Evolutionary conservation across 2,888 invertebrate genomes (phyloP).

Genomic region (Macrosoma leucophasiata): DNA sequence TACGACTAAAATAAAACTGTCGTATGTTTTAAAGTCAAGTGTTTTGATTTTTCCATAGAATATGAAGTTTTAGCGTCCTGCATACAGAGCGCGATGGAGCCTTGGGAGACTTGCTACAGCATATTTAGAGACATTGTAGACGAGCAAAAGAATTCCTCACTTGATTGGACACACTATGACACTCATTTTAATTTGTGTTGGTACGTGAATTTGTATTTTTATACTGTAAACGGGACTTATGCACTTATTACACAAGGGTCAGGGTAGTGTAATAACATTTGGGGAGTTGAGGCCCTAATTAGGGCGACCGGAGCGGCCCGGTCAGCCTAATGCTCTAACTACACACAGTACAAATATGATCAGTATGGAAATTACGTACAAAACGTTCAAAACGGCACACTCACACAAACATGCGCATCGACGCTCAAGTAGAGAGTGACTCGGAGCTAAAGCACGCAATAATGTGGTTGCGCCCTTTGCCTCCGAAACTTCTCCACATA

Average conservation of each 20-base stretch:
- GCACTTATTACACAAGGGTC: too few species aligned
- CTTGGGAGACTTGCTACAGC: constrained; percentile 52
- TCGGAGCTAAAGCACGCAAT: not conserved
- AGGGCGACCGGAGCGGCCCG: too few species aligned
- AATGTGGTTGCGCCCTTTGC: not conserved
- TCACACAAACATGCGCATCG: too few species aligned
- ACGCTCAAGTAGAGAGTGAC: too few species aligned
- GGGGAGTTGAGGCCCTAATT: too few species aligned
- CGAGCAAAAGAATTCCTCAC: constrained; percentile 44
- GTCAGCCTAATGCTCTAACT: constrained; percentile 1
- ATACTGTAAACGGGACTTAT: too few species aligned
- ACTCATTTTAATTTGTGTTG: constrained; percentile 60
- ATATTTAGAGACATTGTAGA: constrained; percentile 42
- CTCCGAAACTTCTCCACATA: not conserved
- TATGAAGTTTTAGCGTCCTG: constrained; percentile 42
- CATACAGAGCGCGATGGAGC: constrained; percentile 35
- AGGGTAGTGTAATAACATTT: too few species aligned
- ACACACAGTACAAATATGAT: too few species aligned
- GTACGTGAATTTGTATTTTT: too few species aligned
- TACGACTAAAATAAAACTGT: constrained; percentile 1
- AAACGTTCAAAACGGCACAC: too few species aligned
- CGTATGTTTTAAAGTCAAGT: not conserved
- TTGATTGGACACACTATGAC: constrained; percentile 57
- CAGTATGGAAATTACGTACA: too few species aligned
- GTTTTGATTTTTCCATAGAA: constrained; percentile 30